phyloP scores from a whole-genome alignment of 2,888 invertebrate species.

The Seira ritae region DNA sequence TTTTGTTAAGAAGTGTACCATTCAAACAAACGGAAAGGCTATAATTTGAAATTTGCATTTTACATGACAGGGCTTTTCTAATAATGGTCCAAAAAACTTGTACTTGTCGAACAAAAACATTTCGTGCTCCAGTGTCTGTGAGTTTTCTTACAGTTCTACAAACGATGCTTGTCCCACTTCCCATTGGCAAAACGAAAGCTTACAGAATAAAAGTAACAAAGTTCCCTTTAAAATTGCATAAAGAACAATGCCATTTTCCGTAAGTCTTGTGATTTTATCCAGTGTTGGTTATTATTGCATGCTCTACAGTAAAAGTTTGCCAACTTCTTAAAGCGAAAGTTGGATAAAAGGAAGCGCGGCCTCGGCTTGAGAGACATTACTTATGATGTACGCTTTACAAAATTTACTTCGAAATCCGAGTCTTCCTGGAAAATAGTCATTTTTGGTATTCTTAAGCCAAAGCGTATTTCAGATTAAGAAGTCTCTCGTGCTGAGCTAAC shows the following conservation, averaged over 20 bases:
- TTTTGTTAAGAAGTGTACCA: background rate
- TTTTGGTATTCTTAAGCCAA: too few relatives aligned
- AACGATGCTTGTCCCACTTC: too few relatives aligned
- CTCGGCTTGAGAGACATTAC: background rate
- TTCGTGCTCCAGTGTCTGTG: background rate
- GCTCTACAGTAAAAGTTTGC: background rate
- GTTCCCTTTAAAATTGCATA: background rate
- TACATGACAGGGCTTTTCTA: constrained; percentile 40
- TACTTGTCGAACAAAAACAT: background rate
- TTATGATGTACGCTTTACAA: background rate
- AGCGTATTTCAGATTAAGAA: too few relatives aligned
- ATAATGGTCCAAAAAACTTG: background rate
- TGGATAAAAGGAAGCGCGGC: background rate
- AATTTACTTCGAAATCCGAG: background rate
- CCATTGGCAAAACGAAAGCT: background rate
- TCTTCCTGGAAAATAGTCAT: too few relatives aligned
- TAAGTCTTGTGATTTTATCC: background rate
- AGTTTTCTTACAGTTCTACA: too few relatives aligned
- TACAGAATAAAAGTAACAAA: background rate
- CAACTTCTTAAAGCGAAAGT: background rate
- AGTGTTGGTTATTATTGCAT: background rate
- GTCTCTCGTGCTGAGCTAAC: too few relatives aligned
- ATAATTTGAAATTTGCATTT: constrained; percentile 63
- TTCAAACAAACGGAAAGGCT: constrained; percentile 4
- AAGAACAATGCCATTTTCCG: background rate